Conservation (phyloP, 2,888 invertebrate species). For the Lacanobia wlatinum region DNA sequence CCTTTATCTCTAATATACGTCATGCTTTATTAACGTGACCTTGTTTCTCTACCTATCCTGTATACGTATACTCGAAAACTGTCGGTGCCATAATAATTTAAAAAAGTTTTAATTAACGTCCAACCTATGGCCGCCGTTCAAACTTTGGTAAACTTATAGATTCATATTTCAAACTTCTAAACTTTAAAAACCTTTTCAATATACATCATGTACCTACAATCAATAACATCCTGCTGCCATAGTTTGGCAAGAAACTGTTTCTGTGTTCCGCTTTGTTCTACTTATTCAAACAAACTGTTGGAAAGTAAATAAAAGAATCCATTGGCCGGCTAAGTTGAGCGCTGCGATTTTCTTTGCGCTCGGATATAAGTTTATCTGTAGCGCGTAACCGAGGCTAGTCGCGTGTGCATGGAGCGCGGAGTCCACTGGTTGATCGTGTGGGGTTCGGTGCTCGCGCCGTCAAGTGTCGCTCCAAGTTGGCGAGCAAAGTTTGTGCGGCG, state of each 20-base stretch:
- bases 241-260: conserved; percentile 11
- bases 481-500: conserved; percentile 83
- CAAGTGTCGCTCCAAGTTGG: conserved; percentile 84
- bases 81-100: not conserved
- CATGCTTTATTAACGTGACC: conserved; percentile 58
- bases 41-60: conserved; percentile 34
- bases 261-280: conserved; percentile 31
- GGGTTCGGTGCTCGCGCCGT: conserved; percentile 71
- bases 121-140: not conserved
- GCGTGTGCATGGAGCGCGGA: conserved; percentile 64
- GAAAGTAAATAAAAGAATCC: conserved; percentile 56
- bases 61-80: not conserved
- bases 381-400: conserved; percentile 49
- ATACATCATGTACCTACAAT: not conserved
- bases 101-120: not conserved
- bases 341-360: conserved; percentile 33
- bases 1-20: conserved; percentile 51
- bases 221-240: not conserved
- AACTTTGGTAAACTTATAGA: conserved; percentile 49
- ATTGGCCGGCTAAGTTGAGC: conserved; percentile 24
- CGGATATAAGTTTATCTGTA: conserved; percentile 40
- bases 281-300: conserved; percentile 44
- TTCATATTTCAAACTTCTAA: conserved; percentile 1
- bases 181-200: conserved; percentile 15
- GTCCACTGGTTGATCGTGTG: conserved; percentile 86